These are phyloP conservation scores for Luidia sarsii DNA, from an alignment of 53 echinoderm and acorn worm species.

Conservation along the genomic window DNA sequence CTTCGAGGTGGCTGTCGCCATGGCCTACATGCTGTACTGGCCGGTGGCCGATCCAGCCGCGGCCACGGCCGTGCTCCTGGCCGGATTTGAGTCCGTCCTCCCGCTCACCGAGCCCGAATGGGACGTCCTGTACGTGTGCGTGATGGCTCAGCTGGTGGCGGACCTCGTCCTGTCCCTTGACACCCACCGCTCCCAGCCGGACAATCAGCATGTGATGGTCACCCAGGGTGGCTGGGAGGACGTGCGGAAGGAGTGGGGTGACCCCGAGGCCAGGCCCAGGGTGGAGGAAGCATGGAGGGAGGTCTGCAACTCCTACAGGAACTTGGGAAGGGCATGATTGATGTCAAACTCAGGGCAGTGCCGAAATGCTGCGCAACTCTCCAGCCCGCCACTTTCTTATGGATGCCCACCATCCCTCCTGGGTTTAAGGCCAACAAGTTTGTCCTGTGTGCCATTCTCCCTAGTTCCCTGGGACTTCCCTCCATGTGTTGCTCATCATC, in stretches of 20 bases:
- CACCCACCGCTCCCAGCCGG: slow-evolving; percentile 34
- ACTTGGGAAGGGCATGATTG: too few relatives aligned
- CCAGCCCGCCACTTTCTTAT: too few relatives aligned
- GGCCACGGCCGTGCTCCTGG: slow-evolving; percentile 64
- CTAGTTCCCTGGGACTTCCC: too few relatives aligned
- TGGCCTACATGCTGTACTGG: slow-evolving; percentile 67
- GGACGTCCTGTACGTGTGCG: slow-evolving; percentile 56
- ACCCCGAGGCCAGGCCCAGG: background rate
- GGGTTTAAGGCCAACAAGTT: too few relatives aligned
- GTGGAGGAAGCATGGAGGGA: slow-evolving; percentile 31
- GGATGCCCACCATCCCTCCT: too few relatives aligned
- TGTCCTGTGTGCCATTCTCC: too few relatives aligned
- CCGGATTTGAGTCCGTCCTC: slow-evolving; percentile 58
- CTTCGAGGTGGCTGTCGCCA: slow-evolving; percentile 69
- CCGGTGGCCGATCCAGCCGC: slow-evolving; percentile 47
- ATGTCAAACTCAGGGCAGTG: too few relatives aligned
- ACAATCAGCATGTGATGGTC: slow-evolving; percentile 54
- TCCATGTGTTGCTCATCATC: too few relatives aligned
- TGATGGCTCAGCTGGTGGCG: slow-evolving; percentile 61
- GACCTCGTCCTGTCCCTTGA: slow-evolving; percentile 61
- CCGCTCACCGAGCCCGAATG: slow-evolving; percentile 54
- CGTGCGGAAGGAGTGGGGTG: slow-evolving; percentile 48
- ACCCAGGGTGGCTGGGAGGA: slow-evolving; percentile 74
- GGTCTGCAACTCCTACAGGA: background rate
- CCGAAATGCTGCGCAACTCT: too few relatives aligned